These are phyloP conservation scores for Apteryx owenii DNA, from an alignment of 2,113 vertebrate species.

Conservation along the genomic window DNA sequence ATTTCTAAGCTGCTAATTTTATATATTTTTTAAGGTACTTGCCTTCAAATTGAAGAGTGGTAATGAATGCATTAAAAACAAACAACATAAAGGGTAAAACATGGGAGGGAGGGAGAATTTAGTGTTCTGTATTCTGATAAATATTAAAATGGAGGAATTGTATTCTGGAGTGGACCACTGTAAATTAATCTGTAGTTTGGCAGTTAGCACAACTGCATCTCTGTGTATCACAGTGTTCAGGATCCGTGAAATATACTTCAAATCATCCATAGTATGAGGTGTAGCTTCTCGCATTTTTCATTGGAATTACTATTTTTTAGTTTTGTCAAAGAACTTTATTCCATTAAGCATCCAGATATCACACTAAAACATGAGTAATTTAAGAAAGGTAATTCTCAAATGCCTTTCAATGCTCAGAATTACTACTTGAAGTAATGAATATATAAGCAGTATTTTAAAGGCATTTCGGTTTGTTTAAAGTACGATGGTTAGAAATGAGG, in stretches of 20 bases:
- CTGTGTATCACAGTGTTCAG: not conserved
- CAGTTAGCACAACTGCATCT: not conserved
- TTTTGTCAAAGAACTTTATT: not conserved
- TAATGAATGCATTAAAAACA: not conserved
- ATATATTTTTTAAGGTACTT: not conserved
- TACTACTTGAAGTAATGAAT: not conserved
- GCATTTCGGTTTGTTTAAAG: slow-evolving; percentile 3
- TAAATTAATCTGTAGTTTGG: not conserved
- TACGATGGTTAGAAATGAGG: slow-evolving; percentile 9
- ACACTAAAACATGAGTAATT: not conserved
- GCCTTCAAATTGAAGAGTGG: not conserved
- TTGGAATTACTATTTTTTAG: not conserved
- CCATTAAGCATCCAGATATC: not conserved
- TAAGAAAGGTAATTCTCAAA: slow-evolving; percentile 2
- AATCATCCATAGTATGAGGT: not conserved
- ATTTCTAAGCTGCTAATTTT: not conserved
- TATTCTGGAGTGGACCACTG: not conserved
- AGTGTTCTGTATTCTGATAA: not conserved
- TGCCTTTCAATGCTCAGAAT: not conserved
- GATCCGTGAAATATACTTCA: not conserved
- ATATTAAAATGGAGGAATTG: not conserved
- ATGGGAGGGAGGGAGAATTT: not conserved
- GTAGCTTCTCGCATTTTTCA: not conserved
- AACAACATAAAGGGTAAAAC: not conserved
- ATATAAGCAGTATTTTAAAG: slow-evolving; percentile 25